Evolutionary conservation across 2,888 invertebrate genomes (phyloP), one percentile per base, ranked within the genome.

Genomic region (Aplocera efformata): DNA sequence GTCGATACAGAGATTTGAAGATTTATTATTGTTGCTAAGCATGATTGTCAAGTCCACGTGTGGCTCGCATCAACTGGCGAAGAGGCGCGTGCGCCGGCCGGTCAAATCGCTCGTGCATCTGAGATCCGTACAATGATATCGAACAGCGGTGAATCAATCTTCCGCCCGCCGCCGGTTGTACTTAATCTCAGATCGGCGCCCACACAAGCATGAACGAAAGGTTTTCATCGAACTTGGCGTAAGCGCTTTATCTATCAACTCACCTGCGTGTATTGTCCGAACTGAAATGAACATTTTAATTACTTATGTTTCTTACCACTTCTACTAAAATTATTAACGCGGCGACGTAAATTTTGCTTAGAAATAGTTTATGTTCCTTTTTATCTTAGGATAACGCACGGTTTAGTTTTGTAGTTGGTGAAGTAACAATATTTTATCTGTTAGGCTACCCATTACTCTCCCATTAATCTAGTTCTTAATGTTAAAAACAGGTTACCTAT

Each of bases 101-200:
- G 53, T 63, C 66, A 57, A 63, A 80, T 79, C 79, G 53, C 60
- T 64, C 63, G 56, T 64, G 62, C 71, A 78, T 79, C 75, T 67
- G 42, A 76, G 81, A 82, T 81, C 69, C 60, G 62, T 67, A 67
- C 66, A 60, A 48, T 65, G 82, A 83, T 85, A 81, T 63, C 63
- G 60, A 60, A 61, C 63, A 67, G 73, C 71, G 67, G 75, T 77
- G 81, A 83, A 86, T 86, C 82, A 83, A 86, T 86, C 81, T 84
- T 76, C 61, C 65, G 63, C 61, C 67, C 64, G 63, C 61, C 65
- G 63, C 61, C 67, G 65, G 63, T 53, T 60, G 56, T 64, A 68
- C 67, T 65, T 77, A 82, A 84, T 84, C 84, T 70, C 24, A 47
- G 64, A 81, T 84, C 80, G 43, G 61, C 70, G 72, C 73, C 73